Evolutionary conservation across 2,888 invertebrate species (phyloP).

Genomic region (Lepeophtheirus nordmannii): DNA sequence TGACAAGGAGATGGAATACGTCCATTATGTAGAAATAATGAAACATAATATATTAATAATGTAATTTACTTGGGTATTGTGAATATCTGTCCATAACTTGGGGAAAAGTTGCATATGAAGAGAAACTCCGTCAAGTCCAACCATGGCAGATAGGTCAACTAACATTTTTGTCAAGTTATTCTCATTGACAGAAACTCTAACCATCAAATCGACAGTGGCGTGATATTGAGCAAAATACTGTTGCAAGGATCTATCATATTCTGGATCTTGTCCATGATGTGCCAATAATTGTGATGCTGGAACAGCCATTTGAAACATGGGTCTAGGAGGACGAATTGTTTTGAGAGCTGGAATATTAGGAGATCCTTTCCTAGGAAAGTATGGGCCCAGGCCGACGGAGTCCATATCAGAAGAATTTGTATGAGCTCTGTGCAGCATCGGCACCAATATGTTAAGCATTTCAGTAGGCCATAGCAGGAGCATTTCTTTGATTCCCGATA

Average conservation of each 20-base stretch:
- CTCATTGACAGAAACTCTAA: slow-evolving; percentile 72
- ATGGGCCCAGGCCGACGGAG: slow-evolving; percentile 54
- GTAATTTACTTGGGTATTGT: slow-evolving; percentile 50
- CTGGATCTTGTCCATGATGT: slow-evolving; percentile 39
- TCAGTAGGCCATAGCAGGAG: slow-evolving; percentile 22
- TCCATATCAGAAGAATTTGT: slow-evolving; percentile 56
- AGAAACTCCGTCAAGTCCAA: slow-evolving; percentile 76
- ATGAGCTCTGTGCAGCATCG: slow-evolving; percentile 62
- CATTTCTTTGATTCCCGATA: slow-evolving; percentile 42
- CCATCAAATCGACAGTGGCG: slow-evolving; percentile 66
- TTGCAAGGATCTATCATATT: slow-evolving; percentile 42
- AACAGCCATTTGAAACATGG: slow-evolving; percentile 71
- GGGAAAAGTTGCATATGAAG: slow-evolving; percentile 75
- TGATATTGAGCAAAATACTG: slow-evolving; percentile 76
- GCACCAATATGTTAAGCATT: slow-evolving; percentile 29
- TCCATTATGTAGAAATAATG: slow-evolving; percentile 12
- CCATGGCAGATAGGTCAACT: slow-evolving; percentile 68
- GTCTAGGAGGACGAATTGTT: slow-evolving; percentile 54
- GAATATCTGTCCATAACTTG: slow-evolving; percentile 77
- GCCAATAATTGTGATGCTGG: slow-evolving; percentile 57
- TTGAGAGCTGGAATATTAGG: slow-evolving; percentile 38
- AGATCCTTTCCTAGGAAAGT: slow-evolving; percentile 45
- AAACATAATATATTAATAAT: no score
- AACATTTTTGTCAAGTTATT: slow-evolving; percentile 70
- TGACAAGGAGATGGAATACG: slow-evolving; percentile 2